Evolutionary conservation across 2,113 vertebrate species (phyloP).

Genomic region (Lepus timidus): DNA sequence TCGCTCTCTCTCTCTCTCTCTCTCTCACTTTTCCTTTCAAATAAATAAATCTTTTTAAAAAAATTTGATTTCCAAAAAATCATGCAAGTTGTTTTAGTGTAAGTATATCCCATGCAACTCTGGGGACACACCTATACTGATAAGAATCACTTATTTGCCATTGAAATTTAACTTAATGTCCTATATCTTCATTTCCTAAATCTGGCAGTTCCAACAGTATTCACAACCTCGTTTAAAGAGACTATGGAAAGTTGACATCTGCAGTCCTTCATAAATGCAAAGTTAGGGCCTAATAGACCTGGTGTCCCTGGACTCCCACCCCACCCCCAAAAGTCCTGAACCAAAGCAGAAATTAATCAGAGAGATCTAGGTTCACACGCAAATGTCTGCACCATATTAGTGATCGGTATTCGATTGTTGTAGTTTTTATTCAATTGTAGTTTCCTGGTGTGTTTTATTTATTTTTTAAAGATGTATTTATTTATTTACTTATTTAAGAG

Average conservation of each 20-base stretch:
- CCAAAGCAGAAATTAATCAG: background rate
- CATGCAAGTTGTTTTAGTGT: background rate
- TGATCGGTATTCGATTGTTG: rapidly evolving
- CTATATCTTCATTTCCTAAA: background rate
- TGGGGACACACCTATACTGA: background rate
- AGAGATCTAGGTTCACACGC: too few species aligned
- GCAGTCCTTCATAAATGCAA: background rate
- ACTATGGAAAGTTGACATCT: background rate
- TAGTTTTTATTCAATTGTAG: background rate
- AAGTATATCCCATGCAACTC: background rate
- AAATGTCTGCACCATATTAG: background rate
- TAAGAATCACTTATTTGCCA: conserved; percentile 5
- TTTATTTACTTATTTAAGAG: too few species aligned
- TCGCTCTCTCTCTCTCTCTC: too few species aligned
- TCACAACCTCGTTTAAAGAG: background rate
- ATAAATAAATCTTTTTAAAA: too few species aligned
- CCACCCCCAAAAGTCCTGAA: background rate
- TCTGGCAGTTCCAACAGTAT: background rate
- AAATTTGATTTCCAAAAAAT: background rate
- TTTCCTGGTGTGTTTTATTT: background rate
- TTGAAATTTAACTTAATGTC: background rate
- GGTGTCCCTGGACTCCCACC: background rate
- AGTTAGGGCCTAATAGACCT: background rate
- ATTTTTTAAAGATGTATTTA: too few species aligned
- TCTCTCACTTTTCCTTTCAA: too few species aligned